Base-by-base conservation (phyloP, 30 jellyfish, hydroid and myxozoan genomes). In the Aurelia aurita complex sp. Pacific region DNA sequence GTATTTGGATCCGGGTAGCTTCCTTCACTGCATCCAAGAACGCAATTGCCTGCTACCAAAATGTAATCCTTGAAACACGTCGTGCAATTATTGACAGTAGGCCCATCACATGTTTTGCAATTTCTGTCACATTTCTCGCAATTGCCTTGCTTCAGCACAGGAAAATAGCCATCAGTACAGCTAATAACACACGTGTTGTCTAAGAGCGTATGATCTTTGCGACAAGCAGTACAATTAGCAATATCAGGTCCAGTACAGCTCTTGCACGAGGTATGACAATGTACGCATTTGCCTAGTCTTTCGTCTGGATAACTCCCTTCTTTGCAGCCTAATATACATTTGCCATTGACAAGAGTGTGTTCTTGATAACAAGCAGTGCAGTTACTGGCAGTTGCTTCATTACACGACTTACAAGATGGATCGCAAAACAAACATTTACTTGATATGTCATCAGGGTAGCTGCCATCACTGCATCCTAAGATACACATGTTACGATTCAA, bases 181-280 rank as follows among this genome's bases (percentile, higher is more conserved):
- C 80, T 51, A 36, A 19, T 72, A 7, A 88, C 82, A 65, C 97
- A 84, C 3, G 85, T 29, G 46, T 79, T 68, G 42, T 63, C 87
- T 64, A 54, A 33, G 14, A 94, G 85, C 42, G 62, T 53, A 42
- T 88, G 79, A 43, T 86, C 92, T 19, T 69, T 43, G 62, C 80
- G 74, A 54, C 98, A 94, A 14, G 93, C 94, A 23, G 92, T 85
- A 80, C 98, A 94, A 67, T 89, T 69, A 57, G 80, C 62, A 5
- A 63, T 12, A 0, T 55, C 64, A 3, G 97, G 90, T 36, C 97
- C 99, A 63, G 11, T 71, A 85, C 99, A 95, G 8, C 98, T 55
- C 43, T 88, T 88, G 84, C 99, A 95, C 10, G 89, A 73, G 32
- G 67, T 69, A 69, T 90, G 97, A 75, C 99, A 95, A 3, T 43